phyloP scores from a whole-genome alignment of 2,888 invertebrate genomes.

The Polyommatus icarus region DNA sequence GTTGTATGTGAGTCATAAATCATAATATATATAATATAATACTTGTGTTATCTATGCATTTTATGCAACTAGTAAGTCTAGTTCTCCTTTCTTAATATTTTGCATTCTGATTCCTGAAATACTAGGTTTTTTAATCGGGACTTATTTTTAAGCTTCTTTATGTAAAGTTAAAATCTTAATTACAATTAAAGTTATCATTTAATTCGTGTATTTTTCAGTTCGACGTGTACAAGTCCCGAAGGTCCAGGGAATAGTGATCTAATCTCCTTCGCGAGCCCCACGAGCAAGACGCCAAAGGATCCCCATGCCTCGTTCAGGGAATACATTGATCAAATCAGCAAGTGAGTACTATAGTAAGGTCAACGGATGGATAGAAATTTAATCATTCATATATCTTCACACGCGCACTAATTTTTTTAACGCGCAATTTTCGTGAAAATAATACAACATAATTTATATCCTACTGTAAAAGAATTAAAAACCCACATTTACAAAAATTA shows the following conservation, averaged over 20 bases:
- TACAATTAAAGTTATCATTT: neutral
- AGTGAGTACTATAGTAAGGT: conserved; percentile 52
- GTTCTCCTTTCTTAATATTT: no score
- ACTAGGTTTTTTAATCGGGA: neutral
- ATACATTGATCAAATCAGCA: conserved; percentile 80
- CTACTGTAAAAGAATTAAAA: no score
- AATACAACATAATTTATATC: no score
- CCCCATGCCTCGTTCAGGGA: conserved; percentile 80
- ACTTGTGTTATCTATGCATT: no score
- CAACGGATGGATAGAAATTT: neutral
- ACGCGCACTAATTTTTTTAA: no score
- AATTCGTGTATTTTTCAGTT: conserved; percentile 48
- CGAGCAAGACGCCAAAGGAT: conserved; percentile 71
- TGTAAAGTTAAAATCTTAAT: neutral
- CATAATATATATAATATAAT: no score
- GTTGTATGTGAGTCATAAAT: no score
- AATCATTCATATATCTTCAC: no score
- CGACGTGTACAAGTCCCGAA: conserved; percentile 70
- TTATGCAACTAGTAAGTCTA: no score
- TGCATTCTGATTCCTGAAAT: no score
- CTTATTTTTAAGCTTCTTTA: neutral
- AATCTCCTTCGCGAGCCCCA: conserved; percentile 86
- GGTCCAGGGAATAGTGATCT: conserved; percentile 79
- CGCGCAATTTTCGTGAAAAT: no score
- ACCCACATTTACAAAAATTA: no score